phyloP scores from a whole-genome alignment of 2,113 vertebrate species.

The Scytalopus superciliaris region DNA sequence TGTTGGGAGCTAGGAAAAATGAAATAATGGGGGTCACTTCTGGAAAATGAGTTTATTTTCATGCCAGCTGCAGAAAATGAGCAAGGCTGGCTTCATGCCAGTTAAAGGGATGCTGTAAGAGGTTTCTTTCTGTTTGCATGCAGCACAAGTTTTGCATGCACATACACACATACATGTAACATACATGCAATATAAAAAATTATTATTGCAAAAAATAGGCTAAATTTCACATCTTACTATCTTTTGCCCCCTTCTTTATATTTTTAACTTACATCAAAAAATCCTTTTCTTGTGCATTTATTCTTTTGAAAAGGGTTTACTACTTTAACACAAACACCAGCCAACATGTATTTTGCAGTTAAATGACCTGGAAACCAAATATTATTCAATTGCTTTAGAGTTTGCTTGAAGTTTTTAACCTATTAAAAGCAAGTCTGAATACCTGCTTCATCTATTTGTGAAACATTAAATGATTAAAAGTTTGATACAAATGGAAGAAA shows the following conservation, averaged over 20 bases:
- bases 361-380: neutral
- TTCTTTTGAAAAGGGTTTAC: neutral
- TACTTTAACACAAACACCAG: neutral
- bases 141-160: conserved; percentile 24
- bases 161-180: neutral
- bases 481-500: conserved; percentile 11
- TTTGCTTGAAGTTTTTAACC: neutral
- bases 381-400: neutral
- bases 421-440: neutral
- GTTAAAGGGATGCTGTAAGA: conserved; percentile 50
- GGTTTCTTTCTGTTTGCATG: conserved; percentile 42
- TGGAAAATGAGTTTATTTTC: conserved; percentile 78
- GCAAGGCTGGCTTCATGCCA: conserved; percentile 70
- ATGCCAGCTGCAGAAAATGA: conserved; percentile 79
- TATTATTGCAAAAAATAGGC: neutral
- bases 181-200: neutral
- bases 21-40: conserved; percentile 79
- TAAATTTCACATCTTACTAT: neutral
- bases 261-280: neutral
- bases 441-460: neutral
- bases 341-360: neutral
- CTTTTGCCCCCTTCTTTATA: neutral
- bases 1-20: conserved; percentile 74
- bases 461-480: conserved; percentile 15
- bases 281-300: neutral